Evolutionary conservation across 2,797 vertebrate species (phyloP), one percentile per base, ranked within the genome.

Genomic region (Hozukius guyotensis): DNA sequence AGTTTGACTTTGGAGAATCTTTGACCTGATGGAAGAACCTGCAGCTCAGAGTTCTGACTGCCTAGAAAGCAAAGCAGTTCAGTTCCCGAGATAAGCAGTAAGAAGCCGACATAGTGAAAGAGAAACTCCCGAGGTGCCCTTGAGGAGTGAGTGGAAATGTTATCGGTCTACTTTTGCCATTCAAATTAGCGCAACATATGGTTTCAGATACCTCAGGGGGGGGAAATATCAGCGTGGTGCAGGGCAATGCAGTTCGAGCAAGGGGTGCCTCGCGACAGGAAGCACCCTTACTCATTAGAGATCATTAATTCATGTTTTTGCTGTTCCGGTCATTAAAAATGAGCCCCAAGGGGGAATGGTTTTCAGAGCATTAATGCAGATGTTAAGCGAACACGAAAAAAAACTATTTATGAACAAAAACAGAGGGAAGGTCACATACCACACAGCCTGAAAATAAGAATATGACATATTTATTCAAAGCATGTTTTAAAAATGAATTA

Each of bases 311-410:
- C 80, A 81, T 83, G 71, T 78, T 91, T 85, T 84, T 75, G 65
- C 42, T 76, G 82, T 84, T 79, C 63, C 1, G 57, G 89, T 89
- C 88, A 88, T 92, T 91, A 90, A 92, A 92, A 85, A 63, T 2
- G 3, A 82, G 81, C 85, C 83, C 81, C 57, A 34, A 84, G 81
- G 84, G 84, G 72, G 74, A 85, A 81, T 62, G 34, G 14, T 52
- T 86, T 86, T 80, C 46, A 78, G 67, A 76, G 66, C 82, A 81
- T 73, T 81, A 72, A 88, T 82, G 75, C 71, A 72, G 78, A 87
- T 90, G 78, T 80, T 85, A 75, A 82, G 68, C 3, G 20, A 90
- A 85, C 72, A 78, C n/a, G 60, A 82, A 78, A 77, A 77, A 46
- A 82, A 79, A 86, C 25, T 69, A 73, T 79, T 84, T 77, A 71